Evolutionary conservation across 2,888 invertebrate species (phyloP), one percentile per base, ranked within the genome.

Genomic region (Philereme transversata): DNA sequence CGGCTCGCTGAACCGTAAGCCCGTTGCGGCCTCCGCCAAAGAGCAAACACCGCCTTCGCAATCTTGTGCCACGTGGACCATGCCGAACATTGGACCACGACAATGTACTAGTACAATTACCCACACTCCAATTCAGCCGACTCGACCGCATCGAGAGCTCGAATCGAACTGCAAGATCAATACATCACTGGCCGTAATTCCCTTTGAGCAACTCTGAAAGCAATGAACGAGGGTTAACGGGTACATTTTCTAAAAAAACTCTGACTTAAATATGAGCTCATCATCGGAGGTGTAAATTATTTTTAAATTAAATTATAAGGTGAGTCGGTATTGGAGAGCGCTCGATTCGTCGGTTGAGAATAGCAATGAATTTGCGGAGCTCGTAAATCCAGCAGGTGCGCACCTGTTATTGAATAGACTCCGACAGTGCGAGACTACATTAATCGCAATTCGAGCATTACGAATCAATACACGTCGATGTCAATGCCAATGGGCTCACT

Each of bases 1-100:
- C 90, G 90, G 90, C 85, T 89, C 90, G 90, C 88, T 90, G 91
- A 90, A 86, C 90, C 90, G 91, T 82, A 83, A 89, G 84, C 84
- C 86, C 86, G 87, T 82, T 86, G 88, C 84, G 88, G 86, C 83
- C 86, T 84, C 77, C 82, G 84, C 88, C 90, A 91, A 90, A 92
- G 90, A 91, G 91, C 90, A 92, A 91, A 92, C 88, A 90, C 82
- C 87, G 91, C 87, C 87, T 90, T 81, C 88, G 85, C 90, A 90
- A 90, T 91, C 90, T 91, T 90, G 90, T 88, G 89, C 88, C 89
- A 87, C 85, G 88, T 81, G 84, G 89, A 91, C 90, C 90, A 86
- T 88, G 82, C 77, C 81, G 81, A 81, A 85, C 88, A 87, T 85
- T 88, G 84, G 83, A 84, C 88, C 87, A 83, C 83, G 83, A 87